Evolutionary conservation across 2,797 vertebrate genomes (phyloP).

Genomic region (Lerista edwardsae): DNA sequence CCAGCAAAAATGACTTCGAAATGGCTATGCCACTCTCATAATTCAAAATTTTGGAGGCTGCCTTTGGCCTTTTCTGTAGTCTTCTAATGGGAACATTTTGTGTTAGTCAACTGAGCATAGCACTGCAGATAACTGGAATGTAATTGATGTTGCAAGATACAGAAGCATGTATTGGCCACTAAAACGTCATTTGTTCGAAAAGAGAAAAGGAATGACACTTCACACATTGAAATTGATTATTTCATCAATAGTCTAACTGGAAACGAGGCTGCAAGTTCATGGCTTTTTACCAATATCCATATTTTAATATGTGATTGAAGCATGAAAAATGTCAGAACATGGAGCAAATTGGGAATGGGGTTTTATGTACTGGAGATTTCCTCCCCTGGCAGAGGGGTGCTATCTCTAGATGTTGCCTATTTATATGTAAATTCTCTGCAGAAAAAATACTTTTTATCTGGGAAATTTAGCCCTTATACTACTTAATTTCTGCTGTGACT

Average conservation of each 20-base stretch:
- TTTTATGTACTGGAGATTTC: constrained; percentile 16
- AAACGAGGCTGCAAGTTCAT: constrained; percentile 64
- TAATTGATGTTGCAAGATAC: constrained; percentile 37
- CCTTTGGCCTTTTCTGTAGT: not conserved
- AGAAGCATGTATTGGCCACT: not conserved
- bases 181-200: constrained; percentile 65
- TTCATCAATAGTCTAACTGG: constrained; percentile 80
- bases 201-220: constrained; percentile 60
- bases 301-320: constrained; percentile 37
- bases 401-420: constrained; percentile 61
- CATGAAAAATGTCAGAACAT: constrained; percentile 63
- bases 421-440: constrained; percentile 77
- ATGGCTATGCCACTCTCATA: not conserved
- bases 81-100: not conserved
- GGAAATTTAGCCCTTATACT: not conserved
- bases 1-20: not conserved
- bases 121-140: constrained; percentile 20
- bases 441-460: constrained; percentile 45
- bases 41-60: accelerated
- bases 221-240: constrained; percentile 72
- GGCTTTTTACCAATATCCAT: constrained; percentile 51
- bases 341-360: constrained; percentile 21
- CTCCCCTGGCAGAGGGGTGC: constrained; percentile 32
- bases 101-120: constrained; percentile 35
- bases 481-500: constrained; percentile 12